Conservation (phyloP, 2,797 vertebrate genomes). For the Carduelis carduelis region DNA sequence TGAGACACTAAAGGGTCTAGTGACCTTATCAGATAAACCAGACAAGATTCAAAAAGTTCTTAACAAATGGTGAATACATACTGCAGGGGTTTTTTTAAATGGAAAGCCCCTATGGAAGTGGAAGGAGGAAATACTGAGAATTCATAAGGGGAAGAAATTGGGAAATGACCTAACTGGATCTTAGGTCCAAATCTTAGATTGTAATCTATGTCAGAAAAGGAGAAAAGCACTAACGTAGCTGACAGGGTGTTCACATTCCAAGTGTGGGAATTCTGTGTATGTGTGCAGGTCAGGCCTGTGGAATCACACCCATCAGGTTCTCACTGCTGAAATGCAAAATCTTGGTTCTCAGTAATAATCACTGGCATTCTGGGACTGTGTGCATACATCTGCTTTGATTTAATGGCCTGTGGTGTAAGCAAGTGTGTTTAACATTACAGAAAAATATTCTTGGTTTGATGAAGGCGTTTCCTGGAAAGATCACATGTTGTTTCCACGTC, state of each 20-base stretch:
- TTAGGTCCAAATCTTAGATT: constrained; percentile 35
- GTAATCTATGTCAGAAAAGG: not conserved
- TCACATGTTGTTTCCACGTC: constrained; percentile 86
- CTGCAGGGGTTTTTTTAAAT: not conserved
- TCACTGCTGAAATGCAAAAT: not conserved
- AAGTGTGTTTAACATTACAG: constrained; percentile 78
- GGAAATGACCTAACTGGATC: constrained; percentile 37
- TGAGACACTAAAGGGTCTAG: not conserved
- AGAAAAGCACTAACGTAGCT: not conserved
- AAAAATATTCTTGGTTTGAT: constrained; percentile 83
- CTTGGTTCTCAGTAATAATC: not conserved
- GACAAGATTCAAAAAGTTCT: not conserved
- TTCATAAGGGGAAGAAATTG: not conserved
- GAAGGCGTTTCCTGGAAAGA: constrained; percentile 84
- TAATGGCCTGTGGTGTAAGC: constrained; percentile 53
- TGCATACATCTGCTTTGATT: constrained; percentile 64
- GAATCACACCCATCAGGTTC: not conserved
- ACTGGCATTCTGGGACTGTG: not conserved
- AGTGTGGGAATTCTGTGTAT: not conserved
- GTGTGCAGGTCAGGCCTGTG: not conserved
- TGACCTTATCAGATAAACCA: not conserved
- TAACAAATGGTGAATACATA: not conserved
- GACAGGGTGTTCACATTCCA: constrained; percentile 8
- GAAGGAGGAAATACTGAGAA: not conserved
- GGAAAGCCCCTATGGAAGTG: not conserved